These are phyloP conservation scores for Cepaea nemoralis DNA, from an alignment of 1,140 invertebrate species.

Conservation along the genomic window DNA sequence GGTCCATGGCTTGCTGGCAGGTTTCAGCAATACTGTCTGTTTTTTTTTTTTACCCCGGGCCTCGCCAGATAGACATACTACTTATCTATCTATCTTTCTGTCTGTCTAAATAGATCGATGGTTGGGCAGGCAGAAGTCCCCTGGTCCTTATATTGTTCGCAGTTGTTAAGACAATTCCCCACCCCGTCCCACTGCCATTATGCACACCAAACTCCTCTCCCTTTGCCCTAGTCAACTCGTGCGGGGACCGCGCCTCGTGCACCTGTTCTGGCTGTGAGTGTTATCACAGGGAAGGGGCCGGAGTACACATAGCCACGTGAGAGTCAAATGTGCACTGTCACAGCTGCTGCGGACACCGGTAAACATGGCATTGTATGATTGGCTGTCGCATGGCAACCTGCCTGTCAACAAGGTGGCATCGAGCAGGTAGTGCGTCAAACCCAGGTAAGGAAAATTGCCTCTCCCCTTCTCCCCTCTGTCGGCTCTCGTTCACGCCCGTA, in stretches of 20 bases:
- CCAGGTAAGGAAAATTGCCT: conserved; percentile 27
- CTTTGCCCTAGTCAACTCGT: not conserved
- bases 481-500: not conserved
- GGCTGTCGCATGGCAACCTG: conserved; percentile 46
- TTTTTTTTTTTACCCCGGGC: no score
- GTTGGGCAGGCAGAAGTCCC: no score
- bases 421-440: conserved; percentile 39
- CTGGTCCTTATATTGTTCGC: no score
- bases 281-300: not conserved
- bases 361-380: conserved; percentile 43
- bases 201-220: not conserved
- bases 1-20: no score
- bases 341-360: not conserved
- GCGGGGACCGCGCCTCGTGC: not conserved
- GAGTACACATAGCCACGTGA: not conserved
- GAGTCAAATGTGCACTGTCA: not conserved
- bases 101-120: no score
- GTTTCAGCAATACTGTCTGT: no score
- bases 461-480: conserved; percentile 4
- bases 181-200: not conserved
- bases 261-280: not conserved
- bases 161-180: no score
- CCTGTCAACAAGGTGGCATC: conserved; percentile 42
- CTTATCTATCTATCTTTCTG: no score
- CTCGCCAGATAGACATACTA: no score